Evolutionary conservation across 1,140 invertebrate genomes (phyloP).

Genomic region (Ostrea denselamellosa): DNA sequence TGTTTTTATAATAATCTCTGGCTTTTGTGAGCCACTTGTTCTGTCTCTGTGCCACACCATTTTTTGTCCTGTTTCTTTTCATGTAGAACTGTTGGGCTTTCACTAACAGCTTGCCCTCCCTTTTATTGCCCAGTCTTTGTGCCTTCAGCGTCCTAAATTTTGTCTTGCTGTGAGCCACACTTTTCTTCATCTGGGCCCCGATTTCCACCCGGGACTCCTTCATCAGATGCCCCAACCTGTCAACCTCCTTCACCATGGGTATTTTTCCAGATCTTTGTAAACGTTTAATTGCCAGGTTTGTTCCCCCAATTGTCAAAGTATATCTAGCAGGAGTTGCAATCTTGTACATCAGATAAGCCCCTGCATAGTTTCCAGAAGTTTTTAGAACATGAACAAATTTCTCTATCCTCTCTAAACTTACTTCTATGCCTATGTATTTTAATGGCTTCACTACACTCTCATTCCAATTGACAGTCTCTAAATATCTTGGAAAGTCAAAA

Average conservation of each 20-base stretch:
- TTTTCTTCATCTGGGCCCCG: not conserved
- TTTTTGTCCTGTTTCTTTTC: not conserved
- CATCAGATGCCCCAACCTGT: slow-evolving; percentile 70
- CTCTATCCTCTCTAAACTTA: slow-evolving; percentile 75
- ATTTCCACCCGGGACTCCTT: not conserved
- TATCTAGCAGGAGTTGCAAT: slow-evolving; percentile 93
- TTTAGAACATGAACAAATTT: slow-evolving; percentile 18
- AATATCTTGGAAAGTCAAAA: slow-evolving; percentile 88
- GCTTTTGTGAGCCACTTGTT: not conserved
- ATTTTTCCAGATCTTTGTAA: slow-evolving; percentile 85
- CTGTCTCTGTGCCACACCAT: not conserved
- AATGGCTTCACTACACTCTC: slow-evolving; percentile 88
- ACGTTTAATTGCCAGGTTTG: slow-evolving; percentile 86
- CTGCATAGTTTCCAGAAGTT: slow-evolving; percentile 81
- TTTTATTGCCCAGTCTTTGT: slow-evolving; percentile 1
- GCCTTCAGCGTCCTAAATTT: not conserved
- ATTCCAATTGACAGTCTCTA: slow-evolving; percentile 87
- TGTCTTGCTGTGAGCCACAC: not conserved
- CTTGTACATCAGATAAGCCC: slow-evolving; percentile 95
- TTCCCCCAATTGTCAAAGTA: slow-evolving; percentile 91
- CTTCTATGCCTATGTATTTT: slow-evolving; percentile 86
- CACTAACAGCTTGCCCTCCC: not conserved
- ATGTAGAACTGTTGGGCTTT: slow-evolving; percentile 13
- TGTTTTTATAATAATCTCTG: not conserved
- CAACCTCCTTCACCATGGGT: slow-evolving; percentile 83